Conservation (phyloP, 2,797 vertebrate species). For the Streptopelia turtur region DNA sequence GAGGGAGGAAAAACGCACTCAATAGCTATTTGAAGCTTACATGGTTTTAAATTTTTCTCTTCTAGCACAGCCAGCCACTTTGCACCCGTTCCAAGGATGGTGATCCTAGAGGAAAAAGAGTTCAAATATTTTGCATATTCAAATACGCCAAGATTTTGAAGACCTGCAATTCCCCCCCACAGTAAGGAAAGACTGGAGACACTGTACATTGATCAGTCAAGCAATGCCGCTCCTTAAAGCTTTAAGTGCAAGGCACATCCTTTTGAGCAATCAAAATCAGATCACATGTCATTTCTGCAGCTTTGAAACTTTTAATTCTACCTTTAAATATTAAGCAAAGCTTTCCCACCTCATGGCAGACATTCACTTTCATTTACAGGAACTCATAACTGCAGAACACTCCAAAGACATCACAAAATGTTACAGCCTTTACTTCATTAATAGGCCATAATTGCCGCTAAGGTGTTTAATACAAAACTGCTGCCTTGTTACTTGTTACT, state of each 20-base stretch:
- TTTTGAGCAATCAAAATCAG: not conserved
- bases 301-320: not conserved
- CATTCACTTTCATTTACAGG: not conserved
- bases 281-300: not conserved
- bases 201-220: not conserved
- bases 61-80: conserved; percentile 95
- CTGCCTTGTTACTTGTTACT: not conserved
- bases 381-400: not conserved
- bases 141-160: not conserved
- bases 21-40: conserved; percentile 76
- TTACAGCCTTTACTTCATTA: not conserved
- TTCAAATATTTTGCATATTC: not conserved
- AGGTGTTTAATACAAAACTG: not conserved
- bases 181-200: conserved; percentile 4
- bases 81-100: conserved; percentile 92
- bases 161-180: conserved; percentile 7
- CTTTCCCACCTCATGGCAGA: not conserved
- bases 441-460: not conserved
- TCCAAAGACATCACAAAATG: not conserved
- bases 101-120: conserved; percentile 83
- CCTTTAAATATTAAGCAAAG: conserved; percentile 47
- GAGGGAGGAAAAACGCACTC: not conserved
- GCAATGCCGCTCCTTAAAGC: not conserved
- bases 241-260: not conserved
- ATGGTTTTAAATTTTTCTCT: conserved; percentile 89